These are phyloP conservation scores for Ranitomeya variabilis DNA, from an alignment of 2,113 vertebrate species.

Conservation along the genomic window DNA sequence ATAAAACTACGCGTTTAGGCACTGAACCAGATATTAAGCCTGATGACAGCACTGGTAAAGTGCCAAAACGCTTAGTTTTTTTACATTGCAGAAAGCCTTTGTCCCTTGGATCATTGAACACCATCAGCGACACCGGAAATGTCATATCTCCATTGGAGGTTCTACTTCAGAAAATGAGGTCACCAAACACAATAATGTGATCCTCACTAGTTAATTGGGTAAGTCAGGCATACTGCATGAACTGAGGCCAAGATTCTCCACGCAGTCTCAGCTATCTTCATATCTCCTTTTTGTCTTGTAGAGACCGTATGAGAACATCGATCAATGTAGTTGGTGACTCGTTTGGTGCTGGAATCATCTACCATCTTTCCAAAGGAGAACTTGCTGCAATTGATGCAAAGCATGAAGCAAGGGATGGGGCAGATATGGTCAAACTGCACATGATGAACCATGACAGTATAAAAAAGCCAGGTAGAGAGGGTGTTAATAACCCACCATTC, in stretches of 20 bases:
- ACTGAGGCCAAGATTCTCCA: not conserved
- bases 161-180: too few species aligned
- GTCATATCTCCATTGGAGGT: too few species aligned
- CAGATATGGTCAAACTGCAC: slow-evolving; percentile 95
- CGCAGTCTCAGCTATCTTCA: not conserved
- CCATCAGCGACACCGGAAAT: too few species aligned
- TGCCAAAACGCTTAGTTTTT: too few species aligned
- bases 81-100: too few species aligned
- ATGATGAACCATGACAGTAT: slow-evolving; percentile 90
- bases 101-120: too few species aligned
- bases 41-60: too few species aligned
- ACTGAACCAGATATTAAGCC: too few species aligned
- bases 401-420: slow-evolving; percentile 84
- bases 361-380: slow-evolving; percentile 75
- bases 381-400: slow-evolving; percentile 75
- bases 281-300: slow-evolving; percentile 49
- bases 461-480: slow-evolving; percentile 35
- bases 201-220: not conserved
- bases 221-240: not conserved
- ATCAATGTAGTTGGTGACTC: slow-evolving; percentile 84
- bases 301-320: slow-evolving; percentile 82
- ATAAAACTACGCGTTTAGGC: too few species aligned
- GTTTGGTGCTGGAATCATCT: slow-evolving; percentile 80
- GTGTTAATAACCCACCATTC: slow-evolving; percentile 28
- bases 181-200: too few species aligned